Evolutionary conservation across 2,888 invertebrate species (phyloP).

Genomic region (Micropterix aruncella): DNA sequence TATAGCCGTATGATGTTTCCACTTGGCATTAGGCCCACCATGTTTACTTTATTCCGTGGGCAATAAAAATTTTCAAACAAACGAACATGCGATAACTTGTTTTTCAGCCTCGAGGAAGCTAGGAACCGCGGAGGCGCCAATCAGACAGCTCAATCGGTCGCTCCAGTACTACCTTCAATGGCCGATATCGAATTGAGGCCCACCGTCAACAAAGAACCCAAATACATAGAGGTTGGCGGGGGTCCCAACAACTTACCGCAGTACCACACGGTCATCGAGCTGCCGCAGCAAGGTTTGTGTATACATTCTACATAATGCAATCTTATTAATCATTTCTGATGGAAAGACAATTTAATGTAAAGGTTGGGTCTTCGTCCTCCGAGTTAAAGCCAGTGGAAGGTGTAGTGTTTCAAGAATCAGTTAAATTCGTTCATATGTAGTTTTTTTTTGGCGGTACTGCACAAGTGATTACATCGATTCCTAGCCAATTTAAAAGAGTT

Average conservation of each 20-base stretch:
- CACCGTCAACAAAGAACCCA: conserved; percentile 40
- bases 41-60: too few species aligned
- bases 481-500: too few species aligned
- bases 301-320: too few species aligned
- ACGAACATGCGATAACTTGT: too few species aligned
- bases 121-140: conserved; percentile 21
- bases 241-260: conserved; percentile 71
- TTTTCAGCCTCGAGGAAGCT: conserved; percentile 28
- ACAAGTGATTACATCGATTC: too few species aligned
- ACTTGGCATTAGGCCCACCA: too few species aligned
- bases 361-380: conserved; percentile 2
- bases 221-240: conserved; percentile 72
- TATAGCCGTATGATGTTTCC: too few species aligned
- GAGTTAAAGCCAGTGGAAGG: too few species aligned
- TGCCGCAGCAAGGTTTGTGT: conserved; percentile 44
- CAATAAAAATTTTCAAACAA: too few species aligned
- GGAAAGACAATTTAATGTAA: background rate
- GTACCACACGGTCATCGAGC: conserved; percentile 88
- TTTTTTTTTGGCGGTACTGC: too few species aligned
- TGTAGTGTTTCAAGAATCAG: too few species aligned
- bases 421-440: too few species aligned
- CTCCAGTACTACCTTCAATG: conserved; percentile 18
- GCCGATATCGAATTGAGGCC: conserved; percentile 27
- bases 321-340: background rate
- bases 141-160: conserved; percentile 8